phyloP scores from a whole-genome alignment of 2,888 invertebrate genomes.

The Shargacucullia verbasci region DNA sequence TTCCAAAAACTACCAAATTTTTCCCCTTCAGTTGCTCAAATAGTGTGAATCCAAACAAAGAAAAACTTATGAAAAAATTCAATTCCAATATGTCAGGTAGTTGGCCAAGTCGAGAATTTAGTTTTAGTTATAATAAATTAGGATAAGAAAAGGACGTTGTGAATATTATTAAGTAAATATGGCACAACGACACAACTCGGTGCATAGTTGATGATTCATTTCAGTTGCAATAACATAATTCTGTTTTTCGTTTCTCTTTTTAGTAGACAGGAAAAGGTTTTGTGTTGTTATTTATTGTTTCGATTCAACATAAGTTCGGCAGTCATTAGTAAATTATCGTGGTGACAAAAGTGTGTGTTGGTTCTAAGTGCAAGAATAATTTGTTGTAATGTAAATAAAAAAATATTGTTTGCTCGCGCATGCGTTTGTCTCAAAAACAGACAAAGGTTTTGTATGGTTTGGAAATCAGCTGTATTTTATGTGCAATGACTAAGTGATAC shows the following conservation, averaged over 20 bases:
- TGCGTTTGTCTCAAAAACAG: slow-evolving; percentile 88
- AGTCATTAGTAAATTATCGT: slow-evolving; percentile 60
- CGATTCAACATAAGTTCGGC: slow-evolving; percentile 65
- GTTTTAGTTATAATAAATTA: slow-evolving; percentile 68
- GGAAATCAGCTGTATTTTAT: slow-evolving; percentile 89
- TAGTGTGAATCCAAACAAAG: slow-evolving; percentile 31
- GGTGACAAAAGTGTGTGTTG: slow-evolving; percentile 56
- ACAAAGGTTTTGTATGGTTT: slow-evolving; percentile 90
- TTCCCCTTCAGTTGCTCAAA: slow-evolving; percentile 20
- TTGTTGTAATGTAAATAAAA: slow-evolving; percentile 87
- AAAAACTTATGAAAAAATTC: slow-evolving; percentile 22
- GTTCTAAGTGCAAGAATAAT: slow-evolving; percentile 69
- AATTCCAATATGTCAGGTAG: slow-evolving; percentile 83
- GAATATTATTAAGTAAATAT: slow-evolving; percentile 64
- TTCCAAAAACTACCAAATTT: not conserved
- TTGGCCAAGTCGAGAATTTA: slow-evolving; percentile 67
- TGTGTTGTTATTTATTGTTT: slow-evolving; percentile 81
- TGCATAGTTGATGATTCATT: slow-evolving; percentile 58
- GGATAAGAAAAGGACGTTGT: slow-evolving; percentile 65
- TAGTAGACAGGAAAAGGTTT: slow-evolving; percentile 62
- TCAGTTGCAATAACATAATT: slow-evolving; percentile 54
- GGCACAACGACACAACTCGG: slow-evolving; percentile 59
- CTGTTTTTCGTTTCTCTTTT: slow-evolving; percentile 52
- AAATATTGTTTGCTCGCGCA: slow-evolving; percentile 88
- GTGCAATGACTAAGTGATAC: slow-evolving; percentile 88